These are phyloP conservation scores for Panorpa germanica DNA, from an alignment of 2,888 invertebrate genomes.

Conservation along the genomic window DNA sequence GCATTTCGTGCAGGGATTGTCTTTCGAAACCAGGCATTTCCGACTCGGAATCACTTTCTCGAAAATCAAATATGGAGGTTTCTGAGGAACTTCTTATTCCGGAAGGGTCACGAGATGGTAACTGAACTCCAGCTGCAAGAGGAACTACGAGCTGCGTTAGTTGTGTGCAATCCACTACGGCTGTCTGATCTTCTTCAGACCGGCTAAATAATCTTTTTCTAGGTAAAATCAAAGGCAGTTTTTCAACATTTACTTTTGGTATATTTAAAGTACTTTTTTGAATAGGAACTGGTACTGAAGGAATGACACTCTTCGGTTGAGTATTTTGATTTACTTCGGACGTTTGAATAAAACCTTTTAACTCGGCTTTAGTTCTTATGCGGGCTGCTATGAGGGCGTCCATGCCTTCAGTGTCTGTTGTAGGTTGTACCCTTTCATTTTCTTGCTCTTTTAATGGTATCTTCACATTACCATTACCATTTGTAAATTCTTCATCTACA, in stretches of 20 bases:
- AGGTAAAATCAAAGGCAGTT: conserved; percentile 14
- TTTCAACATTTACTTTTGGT: conserved; percentile 17
- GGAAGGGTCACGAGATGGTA: conserved; percentile 20
- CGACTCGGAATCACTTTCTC: conserved; percentile 40
- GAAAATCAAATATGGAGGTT: conserved; percentile 43
- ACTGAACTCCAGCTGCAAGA: too few relatives aligned
- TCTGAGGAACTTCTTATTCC: conserved; percentile 37
- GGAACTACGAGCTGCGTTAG: too few relatives aligned
- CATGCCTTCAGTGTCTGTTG: conserved; percentile 19
- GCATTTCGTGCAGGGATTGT: too few relatives aligned
- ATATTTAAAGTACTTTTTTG: conserved; percentile 12
- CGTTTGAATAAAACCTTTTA: conserved; percentile 35
- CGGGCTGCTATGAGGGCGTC: conserved; percentile 32
- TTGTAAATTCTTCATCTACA: conserved; percentile 12
- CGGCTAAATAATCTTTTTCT: conserved; percentile 36
- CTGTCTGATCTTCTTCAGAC: conserved; percentile 28
- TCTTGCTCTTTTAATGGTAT: too few relatives aligned
- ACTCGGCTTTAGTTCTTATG: conserved; percentile 72
- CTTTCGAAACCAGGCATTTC: conserved; percentile 39
- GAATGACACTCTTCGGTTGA: conserved; percentile 22
- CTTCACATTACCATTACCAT: too few relatives aligned
- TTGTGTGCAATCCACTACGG: conserved; percentile 15
- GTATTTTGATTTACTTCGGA: conserved; percentile 21
- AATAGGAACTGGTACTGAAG: conserved; percentile 18
- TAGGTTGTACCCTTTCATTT: too few relatives aligned